Evolutionary conservation across 2,888 invertebrate genomes (phyloP), one percentile per base, ranked within the genome.

Genomic region (Stenurella melanura): DNA sequence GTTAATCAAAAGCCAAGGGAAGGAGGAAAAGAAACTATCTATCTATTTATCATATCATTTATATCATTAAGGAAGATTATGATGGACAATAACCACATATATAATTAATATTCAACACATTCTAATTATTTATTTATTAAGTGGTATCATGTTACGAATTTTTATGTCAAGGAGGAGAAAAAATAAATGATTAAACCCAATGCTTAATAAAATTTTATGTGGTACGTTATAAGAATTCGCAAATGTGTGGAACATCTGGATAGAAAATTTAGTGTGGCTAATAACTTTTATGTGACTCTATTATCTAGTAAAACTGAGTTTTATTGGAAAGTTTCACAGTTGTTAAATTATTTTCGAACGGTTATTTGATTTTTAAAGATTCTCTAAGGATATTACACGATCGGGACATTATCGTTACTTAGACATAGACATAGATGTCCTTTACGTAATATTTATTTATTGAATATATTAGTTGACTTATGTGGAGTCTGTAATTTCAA

Each of bases 281-380:
- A 56, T 68, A 68, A 68, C 68, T 68, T 68, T 68, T 68, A 68
- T 68, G 68, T 17, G 26, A 68, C 56, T 68, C 26, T 56, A 68
- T 68, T 68, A 68, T 68, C 68, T 56, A 68, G 26, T 17, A 57
- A 56, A 66, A 68, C 54, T 12, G 30, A 17, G 57, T 68, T 56
- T 68, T 68, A 56, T 57, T 9, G 17, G 68, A 30, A 56, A 68
- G 26, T 68, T 68, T 30, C 17, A 26, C 57, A 30, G 68, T 57
- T 68, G 57, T 56, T 68, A 68, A 68, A 30, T 56, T 68, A 68
- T 68, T 68, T 68, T 68, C n/a, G 56, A 56, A 68, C 57, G n/a
- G 68, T 57, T 42, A 34, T 61, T 26, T n/a, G 15, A 30, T n/a
- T 17, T 30, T 18, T n/a, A 30, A 30, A 34, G 61, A 61, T 61